Base-by-base conservation (phyloP, 2,797 vertebrate genomes). In the Scomberomorus guttatus region DNA sequence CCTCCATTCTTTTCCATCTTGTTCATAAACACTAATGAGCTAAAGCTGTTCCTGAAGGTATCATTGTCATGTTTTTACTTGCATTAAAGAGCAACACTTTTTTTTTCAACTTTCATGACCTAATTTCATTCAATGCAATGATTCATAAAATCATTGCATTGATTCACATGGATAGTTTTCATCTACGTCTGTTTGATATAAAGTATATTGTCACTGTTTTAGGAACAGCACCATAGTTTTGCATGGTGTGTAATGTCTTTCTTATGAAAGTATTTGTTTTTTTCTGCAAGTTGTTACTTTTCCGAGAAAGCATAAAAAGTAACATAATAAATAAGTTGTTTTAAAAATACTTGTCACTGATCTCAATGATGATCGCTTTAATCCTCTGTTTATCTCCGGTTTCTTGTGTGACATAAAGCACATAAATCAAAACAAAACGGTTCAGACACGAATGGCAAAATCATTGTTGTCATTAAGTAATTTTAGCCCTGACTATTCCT, bases 401-500 rank as follows among this genome's bases (percentile, higher is more conserved):
- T 67, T 58, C 29, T 18, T 25, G 24, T 51, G 15, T 37, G 69
- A 52, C 1, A 1, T 5, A 12, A 69, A 56, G 25, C 34, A 24
- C 37, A 29, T 9, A 15, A 24, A 51, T 84, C 66, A 70, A 60
- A 67, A 27, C 72, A 50, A 84, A 82, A 60, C 62, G 37, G 14
- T 66, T 77, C 9, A 2, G 72, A 64, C 64, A 42, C 74, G n/a
- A 77, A 79, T 34, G 34, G n/a, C 65, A 78, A 68, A 63, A 68
- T 59, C 57, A 74, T 25, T 77, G 64, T 78, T 81, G 54, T 56
- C 25, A 0, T 61, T 52, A 18, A 8, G 44, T 57, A 24, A 80
- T 85, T 74, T 79, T 48, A 80, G 60, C 74, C 50, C 39, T 4
- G 22, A 34, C 56, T 54, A 3, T 81, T 75, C 69, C 71, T 63